phyloP scores from a whole-genome alignment of 2,797 vertebrate species.

The Falco naumanni region DNA sequence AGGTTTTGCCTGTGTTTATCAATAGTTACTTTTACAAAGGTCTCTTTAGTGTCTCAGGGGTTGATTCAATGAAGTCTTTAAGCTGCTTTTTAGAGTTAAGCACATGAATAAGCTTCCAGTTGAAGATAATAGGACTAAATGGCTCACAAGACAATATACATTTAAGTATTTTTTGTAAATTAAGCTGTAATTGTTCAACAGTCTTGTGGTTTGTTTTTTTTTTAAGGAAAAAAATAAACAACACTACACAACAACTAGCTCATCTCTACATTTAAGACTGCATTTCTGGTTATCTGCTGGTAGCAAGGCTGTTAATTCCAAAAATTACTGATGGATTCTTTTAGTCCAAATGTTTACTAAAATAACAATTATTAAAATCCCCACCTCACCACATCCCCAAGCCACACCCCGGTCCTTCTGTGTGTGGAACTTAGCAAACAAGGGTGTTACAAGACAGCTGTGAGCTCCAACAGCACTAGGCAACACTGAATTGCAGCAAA shows the following conservation, averaged over 20 bases:
- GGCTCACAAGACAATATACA: constrained; percentile 32
- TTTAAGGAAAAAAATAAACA: not conserved
- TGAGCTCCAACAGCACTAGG: constrained; percentile 1
- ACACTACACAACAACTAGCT: not conserved
- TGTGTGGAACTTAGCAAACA: not conserved
- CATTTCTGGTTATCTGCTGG: not conserved
- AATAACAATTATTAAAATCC: constrained; percentile 2
- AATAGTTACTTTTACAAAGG: constrained; percentile 38
- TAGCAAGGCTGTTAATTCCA: constrained; percentile 15
- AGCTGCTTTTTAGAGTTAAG: not conserved
- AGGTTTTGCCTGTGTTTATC: constrained; percentile 43
- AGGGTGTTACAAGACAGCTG: not conserved
- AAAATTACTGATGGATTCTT: not conserved
- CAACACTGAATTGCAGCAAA: constrained; percentile 3
- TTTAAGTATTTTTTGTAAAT: constrained; percentile 52
- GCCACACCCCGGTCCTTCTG: not conserved
- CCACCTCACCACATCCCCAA: not conserved
- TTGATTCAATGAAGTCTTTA: constrained; percentile 40
- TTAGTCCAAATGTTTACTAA: constrained; percentile 41
- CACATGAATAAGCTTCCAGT: constrained; percentile 13
- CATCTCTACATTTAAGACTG: not conserved
- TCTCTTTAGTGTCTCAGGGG: constrained; percentile 13
- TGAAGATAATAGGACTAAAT: constrained; percentile 52
- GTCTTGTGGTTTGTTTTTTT: not conserved
- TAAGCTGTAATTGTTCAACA: constrained; percentile 40